phyloP scores from a whole-genome alignment of 1,140 invertebrate genomes.

The Sycophila sp. region DNA sequence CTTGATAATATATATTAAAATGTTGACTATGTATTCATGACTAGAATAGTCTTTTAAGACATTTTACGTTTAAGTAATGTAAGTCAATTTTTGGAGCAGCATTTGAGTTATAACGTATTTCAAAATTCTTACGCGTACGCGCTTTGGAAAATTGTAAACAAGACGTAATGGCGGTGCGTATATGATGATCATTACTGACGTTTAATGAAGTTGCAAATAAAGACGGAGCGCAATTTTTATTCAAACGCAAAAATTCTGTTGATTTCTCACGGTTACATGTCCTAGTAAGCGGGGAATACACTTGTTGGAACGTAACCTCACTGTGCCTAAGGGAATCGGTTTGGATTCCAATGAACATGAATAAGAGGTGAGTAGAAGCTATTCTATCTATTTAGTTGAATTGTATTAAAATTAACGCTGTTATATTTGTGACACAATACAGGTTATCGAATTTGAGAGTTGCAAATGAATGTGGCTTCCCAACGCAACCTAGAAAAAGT shows the following conservation, averaged over 20 bases:
- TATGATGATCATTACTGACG: conserved; percentile 33
- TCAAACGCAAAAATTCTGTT: conserved; percentile 14
- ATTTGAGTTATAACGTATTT: too few species aligned
- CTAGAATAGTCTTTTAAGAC: too few species aligned
- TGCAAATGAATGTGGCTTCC: conserved; percentile 15
- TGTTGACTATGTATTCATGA: too few species aligned
- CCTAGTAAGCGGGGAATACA: too few species aligned
- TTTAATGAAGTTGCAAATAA: conserved; percentile 20
- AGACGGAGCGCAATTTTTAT: conserved; percentile 10
- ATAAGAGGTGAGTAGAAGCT: conserved; percentile 16
- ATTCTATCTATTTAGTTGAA: background rate
- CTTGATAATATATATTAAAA: too few species aligned
- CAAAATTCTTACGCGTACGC: background rate
- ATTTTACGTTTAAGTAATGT: too few species aligned
- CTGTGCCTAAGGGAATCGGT: conserved; percentile 13
- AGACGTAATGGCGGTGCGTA: conserved; percentile 32
- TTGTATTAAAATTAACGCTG: background rate
- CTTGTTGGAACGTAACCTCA: background rate
- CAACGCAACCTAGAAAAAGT: conserved; percentile 22
- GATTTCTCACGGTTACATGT: conserved; percentile 14
- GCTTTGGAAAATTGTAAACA: conserved; percentile 22
- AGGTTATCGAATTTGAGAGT: conserved; percentile 16
- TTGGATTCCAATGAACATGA: conserved; percentile 30
- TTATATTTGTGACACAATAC: background rate
- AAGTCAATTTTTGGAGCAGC: too few species aligned